These are phyloP conservation scores for Pomacea canaliculata DNA, from an alignment of 2,888 invertebrate species.

Conservation along the genomic window DNA sequence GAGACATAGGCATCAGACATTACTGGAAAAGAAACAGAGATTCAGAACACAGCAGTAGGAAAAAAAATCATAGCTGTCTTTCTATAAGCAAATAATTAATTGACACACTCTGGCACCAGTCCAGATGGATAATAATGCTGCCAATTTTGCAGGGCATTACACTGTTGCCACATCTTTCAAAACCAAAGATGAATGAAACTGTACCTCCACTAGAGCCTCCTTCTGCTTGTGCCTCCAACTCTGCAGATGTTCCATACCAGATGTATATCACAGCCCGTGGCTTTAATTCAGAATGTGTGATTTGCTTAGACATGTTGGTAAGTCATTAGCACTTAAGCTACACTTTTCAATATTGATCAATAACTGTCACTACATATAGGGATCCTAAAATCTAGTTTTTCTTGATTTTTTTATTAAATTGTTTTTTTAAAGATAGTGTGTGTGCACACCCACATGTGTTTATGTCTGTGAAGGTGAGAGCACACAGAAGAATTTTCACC, in stretches of 20 bases:
- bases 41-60: too few species aligned
- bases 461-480: background rate
- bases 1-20: too few species aligned
- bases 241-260: constrained; percentile 20
- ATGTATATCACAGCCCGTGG: constrained; percentile 59
- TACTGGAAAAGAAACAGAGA: too few species aligned
- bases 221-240: background rate
- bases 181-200: background rate
- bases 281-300: constrained; percentile 79
- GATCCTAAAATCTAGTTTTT: too few species aligned
- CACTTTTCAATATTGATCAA: too few species aligned
- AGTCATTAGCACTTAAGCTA: constrained; percentile 47
- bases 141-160: constrained; percentile 6
- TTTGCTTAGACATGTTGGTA: constrained; percentile 84
- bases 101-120: too few species aligned
- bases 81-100: too few species aligned
- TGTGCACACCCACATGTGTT: background rate
- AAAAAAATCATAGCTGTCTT: too few species aligned
- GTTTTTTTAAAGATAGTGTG: constrained; percentile 26
- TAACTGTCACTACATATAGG: too few species aligned
- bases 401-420: too few species aligned
- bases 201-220: background rate
- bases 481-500: too few species aligned
- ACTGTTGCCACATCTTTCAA: constrained; percentile 8
- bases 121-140: background rate